Conservation (phyloP, 2,797 vertebrate genomes). For the Silurus lanzhouensis region DNA sequence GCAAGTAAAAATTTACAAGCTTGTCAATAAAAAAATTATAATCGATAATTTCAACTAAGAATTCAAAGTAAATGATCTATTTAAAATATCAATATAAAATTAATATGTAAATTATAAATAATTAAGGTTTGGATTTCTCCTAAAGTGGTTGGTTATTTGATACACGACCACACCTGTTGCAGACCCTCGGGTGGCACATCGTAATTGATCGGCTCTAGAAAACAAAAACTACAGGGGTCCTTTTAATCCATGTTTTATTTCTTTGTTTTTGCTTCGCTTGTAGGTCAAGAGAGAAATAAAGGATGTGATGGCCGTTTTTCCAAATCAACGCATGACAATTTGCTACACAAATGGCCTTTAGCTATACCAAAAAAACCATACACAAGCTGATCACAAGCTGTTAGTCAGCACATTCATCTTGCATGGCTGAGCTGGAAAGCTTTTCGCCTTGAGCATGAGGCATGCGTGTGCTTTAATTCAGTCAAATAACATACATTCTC, state of each 20-base stretch:
- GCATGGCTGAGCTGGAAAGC: background rate
- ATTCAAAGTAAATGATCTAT: background rate
- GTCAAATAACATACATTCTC: background rate
- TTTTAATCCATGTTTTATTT: slow-evolving; percentile 45
- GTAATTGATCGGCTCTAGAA: slow-evolving; percentile 47
- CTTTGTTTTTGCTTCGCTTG: slow-evolving; percentile 19
- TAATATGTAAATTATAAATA: background rate
- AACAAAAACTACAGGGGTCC: slow-evolving; percentile 14
- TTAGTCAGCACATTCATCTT: slow-evolving; percentile 33
- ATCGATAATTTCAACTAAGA: background rate
- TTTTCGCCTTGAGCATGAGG: slow-evolving; percentile 21
- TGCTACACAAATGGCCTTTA: slow-evolving; percentile 9
- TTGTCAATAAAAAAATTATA: too few species aligned
- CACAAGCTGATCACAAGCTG: slow-evolving; percentile 43
- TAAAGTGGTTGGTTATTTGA: slow-evolving; percentile 13
- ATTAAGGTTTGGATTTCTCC: background rate
- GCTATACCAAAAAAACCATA: background rate
- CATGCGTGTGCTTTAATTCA: slow-evolving; percentile 31
- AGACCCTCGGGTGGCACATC: slow-evolving; percentile 34
- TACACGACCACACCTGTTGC: background rate
- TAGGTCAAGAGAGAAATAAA: slow-evolving; percentile 26
- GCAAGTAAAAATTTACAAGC: too few species aligned
- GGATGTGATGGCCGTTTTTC: slow-evolving; percentile 18
- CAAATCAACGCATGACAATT: background rate
- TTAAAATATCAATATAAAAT: background rate